Percentiles rank a stretch among this genome's conserved stretches.
phyloP scores from a whole-genome alignment of 2,888 invertebrate genomes.

The Conistra vaccinii region DNA sequence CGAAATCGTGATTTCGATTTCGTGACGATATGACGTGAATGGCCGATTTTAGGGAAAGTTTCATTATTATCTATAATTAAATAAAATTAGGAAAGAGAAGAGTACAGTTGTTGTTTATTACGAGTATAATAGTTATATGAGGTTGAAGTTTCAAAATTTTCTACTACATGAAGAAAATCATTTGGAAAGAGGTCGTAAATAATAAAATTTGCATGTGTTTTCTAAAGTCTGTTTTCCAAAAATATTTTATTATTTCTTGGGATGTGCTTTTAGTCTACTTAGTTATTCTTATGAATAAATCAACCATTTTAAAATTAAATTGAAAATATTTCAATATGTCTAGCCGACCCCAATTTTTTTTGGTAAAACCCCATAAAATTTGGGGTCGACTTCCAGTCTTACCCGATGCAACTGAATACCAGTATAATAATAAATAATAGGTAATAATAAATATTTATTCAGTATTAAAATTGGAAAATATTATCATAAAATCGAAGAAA shows the following conservation, averaged over 20 bases:
- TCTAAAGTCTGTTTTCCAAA: background rate
- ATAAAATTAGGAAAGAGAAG: background rate
- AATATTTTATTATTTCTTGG: background rate
- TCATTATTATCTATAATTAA: background rate
- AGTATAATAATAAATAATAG: no score
- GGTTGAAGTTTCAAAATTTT: background rate
- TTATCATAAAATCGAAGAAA: no score
- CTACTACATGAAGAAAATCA: background rate
- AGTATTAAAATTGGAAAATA: no score
- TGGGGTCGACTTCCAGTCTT: no score
- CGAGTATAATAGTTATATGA: background rate
- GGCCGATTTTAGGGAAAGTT: slow-evolving; percentile 44
- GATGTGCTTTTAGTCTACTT: background rate
- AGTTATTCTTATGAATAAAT: background rate
- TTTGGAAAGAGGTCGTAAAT: background rate
- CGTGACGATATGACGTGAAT: slow-evolving; percentile 12
- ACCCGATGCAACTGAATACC: no score
- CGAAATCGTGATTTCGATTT: slow-evolving; percentile 25
- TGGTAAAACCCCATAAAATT: no score
- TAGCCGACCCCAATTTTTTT: no score
- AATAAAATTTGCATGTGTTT: background rate
- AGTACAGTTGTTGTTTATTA: background rate
- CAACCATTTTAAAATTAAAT: background rate
- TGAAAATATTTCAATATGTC: no score
- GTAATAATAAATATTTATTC: no score